phyloP scores from a whole-genome alignment of 2,888 invertebrate genomes.

The Cecidostiba fungosa region DNA sequence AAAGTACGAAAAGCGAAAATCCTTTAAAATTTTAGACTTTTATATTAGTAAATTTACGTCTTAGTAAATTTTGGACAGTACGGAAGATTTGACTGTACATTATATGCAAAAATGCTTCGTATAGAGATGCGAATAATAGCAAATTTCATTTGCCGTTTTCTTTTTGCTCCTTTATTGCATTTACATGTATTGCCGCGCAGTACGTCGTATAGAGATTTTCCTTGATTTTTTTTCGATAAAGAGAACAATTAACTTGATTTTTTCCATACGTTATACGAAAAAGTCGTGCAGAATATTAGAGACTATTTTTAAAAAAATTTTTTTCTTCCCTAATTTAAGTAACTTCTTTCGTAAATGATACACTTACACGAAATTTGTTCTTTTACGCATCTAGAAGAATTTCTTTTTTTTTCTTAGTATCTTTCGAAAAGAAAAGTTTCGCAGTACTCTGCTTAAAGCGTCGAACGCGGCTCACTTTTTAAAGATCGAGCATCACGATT shows the following conservation, averaged over 20 bases:
- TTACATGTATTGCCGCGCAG: constrained; percentile 50
- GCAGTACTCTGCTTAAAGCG: constrained; percentile 43
- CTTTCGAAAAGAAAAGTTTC: constrained; percentile 3
- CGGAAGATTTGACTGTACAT: constrained; percentile 58
- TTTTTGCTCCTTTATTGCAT: constrained; percentile 27
- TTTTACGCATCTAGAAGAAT: constrained; percentile 45
- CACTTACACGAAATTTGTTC: constrained; percentile 50
- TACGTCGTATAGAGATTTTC: constrained; percentile 34
- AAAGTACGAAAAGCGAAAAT: constrained; percentile 27
- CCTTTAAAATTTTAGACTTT: constrained; percentile 36
- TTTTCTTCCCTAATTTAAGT: constrained; percentile 12
- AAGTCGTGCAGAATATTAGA: constrained; percentile 58
- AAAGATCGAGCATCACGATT: constrained; percentile 7
- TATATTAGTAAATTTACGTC: constrained; percentile 23
- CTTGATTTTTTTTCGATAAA: constrained; percentile 5
- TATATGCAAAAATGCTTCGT: constrained; percentile 39
- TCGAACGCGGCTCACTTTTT: constrained; percentile 36
- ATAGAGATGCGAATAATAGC: constrained; percentile 40
- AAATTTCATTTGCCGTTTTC: constrained; percentile 45
- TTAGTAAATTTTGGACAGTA: constrained; percentile 50
- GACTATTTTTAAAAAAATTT: constrained; percentile 55
- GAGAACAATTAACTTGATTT: constrained; percentile 30
- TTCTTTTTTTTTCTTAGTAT: background rate
- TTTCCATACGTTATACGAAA: constrained; percentile 26
- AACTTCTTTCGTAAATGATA: constrained; percentile 36